Evolutionary conservation across 2,797 vertebrate species (phyloP), one percentile per base, ranked within the genome.

Genomic region (Neomorphus geoffroyi): DNA sequence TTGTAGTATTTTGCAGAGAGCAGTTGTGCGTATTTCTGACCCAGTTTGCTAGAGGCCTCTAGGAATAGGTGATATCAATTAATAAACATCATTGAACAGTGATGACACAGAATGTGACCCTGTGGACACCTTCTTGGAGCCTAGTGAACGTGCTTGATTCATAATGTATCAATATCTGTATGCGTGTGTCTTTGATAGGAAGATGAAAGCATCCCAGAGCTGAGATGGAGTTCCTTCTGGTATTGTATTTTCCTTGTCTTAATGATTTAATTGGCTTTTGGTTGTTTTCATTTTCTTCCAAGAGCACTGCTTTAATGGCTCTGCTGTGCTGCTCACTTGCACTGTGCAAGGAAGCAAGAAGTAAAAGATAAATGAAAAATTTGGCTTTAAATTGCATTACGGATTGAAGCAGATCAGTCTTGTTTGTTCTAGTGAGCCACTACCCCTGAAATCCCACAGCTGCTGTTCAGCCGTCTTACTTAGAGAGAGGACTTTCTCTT

Each of bases 201-300:
- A 83, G 61, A 71, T 65, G 45, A 80, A 89, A 71, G 54, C 58
- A 53, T 88, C 32, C 65, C 80, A 73, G 64, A 83, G 71, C 64
- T 86, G 74, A 85, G 67, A 66, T 21, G 18, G 37, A 17, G 46
- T 82, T 89, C 71, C 72, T 96, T 93, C 71, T 88, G 78, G 61
- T 45, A 27, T 62, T 45, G 35, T 80, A 32, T 85, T 91, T 95
- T 92, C 75, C 54, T 32, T 11, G 65, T 64, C 27, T 86, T 73
- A 30, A 39, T 77, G 60, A 65, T 27, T 81, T 94, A 88, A 86
- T 74, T 91, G 69, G 41, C 60, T 73, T 79, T 39, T 81, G 26
- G 39, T 86, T 92, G 56, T 64, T 91, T 64, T 73, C 26, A 35
- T 91, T 95, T 80, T 77, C 73, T 90, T 80, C 53, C 51, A 65